Percentiles rank a stretch among this genome's conserved stretches.
These are phyloP conservation scores for Axis porcinus DNA, from an alignment of 2,113 vertebrate species.

Conservation along the genomic window DNA sequence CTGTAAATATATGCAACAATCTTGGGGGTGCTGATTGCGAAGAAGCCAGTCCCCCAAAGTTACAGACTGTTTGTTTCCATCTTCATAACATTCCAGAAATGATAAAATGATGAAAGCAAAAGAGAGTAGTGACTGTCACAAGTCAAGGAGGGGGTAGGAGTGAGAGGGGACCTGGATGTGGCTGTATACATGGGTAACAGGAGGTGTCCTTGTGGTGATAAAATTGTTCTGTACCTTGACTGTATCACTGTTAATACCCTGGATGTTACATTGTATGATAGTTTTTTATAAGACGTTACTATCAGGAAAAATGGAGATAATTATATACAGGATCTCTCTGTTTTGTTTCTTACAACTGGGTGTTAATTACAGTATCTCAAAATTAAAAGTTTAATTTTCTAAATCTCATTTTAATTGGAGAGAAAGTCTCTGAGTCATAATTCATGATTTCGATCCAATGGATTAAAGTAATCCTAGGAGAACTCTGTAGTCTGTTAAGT, in stretches of 20 bases:
- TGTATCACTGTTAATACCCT: background rate
- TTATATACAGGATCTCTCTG: background rate
- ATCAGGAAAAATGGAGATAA: background rate
- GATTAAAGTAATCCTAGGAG: background rate
- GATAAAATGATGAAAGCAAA: background rate
- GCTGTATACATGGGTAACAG: background rate
- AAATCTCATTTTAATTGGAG: background rate
- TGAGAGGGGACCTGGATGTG: background rate
- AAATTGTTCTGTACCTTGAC: background rate
- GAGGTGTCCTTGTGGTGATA: background rate
- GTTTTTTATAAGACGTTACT: background rate
- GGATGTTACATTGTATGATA: background rate
- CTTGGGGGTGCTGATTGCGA: background rate
- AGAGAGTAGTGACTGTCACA: background rate
- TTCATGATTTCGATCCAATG: background rate
- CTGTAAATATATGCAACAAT: background rate
- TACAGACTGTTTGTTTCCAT: background rate
- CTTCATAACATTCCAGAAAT: background rate
- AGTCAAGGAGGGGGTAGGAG: background rate
- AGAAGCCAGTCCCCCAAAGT: background rate
- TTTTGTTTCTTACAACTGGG: background rate
- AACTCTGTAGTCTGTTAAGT: background rate
- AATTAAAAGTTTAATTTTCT: background rate
- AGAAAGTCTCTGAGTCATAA: background rate
- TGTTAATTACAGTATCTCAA: background rate